Base-by-base conservation (phyloP, 2,113 vertebrate species). In the Cheilinus undulatus region DNA sequence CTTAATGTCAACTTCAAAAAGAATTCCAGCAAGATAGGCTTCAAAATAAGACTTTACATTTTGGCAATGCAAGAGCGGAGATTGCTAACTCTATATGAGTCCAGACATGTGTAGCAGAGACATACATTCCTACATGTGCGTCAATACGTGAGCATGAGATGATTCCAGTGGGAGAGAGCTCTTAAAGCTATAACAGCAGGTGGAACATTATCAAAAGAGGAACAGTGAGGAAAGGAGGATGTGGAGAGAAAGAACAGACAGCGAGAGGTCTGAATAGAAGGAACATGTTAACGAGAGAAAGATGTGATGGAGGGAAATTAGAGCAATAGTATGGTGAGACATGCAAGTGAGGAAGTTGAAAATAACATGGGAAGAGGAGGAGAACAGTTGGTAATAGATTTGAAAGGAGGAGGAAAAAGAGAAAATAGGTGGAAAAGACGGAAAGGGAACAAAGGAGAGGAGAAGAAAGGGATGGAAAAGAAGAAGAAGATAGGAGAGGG, bases 401-500 rank as follows among this genome's bases (percentile, higher is more conserved):
- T 17, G 1, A 50, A 53, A 38, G 22, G 23, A 51, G 26, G 60
- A 45, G 20, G 10, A 71, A 83, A 22, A 24, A 45, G 28, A 27
- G n/a, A 27, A 45, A 14, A 15, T 9, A 56, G 7, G 10, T 30
- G 8, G 22, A 14, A 46, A 23, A 48, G 22, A 26, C 11, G 34
- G 28, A 65, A 34, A 32, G n/a, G 45, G 32, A 40, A 60, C 28
- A 27, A 4, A 10, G 7, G 14, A 38, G 15, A 28, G 53, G 27
- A 23, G 24, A 40, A 50, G 34, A 46, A 32, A 45, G 22, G 53
- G 32, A 57, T 54, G 30, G 49, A 49, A 60, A 13, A 4, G 15
- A 58, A 50, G 30, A 53, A 80, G 76, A 61, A 65, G 60, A 69
- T 64, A 76, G 63, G 73, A 79, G 75, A 81, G 66, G 73, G 81